Conservation (phyloP, 1,140 invertebrate species). For the Metaphire vulgaris region DNA sequence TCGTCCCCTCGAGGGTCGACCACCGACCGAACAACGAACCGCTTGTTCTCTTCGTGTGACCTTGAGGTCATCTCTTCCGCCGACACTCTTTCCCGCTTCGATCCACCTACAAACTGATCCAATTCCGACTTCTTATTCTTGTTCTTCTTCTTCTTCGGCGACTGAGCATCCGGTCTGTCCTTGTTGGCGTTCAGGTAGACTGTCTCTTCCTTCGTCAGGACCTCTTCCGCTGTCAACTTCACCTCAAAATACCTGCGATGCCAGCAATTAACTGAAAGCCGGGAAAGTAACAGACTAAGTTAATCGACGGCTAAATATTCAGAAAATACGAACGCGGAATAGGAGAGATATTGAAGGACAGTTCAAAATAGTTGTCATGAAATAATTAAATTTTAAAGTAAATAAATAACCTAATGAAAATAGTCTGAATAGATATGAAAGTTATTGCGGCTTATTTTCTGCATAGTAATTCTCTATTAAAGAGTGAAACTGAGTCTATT, state of each 20-base stretch:
- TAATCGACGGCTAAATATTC: too few species aligned
- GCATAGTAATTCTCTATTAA: too few species aligned
- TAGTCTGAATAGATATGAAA: too few species aligned
- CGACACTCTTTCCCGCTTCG: neutral
- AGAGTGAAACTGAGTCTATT: too few species aligned
- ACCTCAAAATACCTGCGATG: neutral
- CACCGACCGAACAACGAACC: constrained; percentile 24
- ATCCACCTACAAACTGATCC: neutral
- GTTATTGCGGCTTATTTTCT: too few species aligned
- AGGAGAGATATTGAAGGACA: too few species aligned
- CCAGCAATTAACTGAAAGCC: too few species aligned
- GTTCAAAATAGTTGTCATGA: too few species aligned
- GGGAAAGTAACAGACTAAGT: too few species aligned
- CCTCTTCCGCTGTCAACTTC: neutral
- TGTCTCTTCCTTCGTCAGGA: neutral
- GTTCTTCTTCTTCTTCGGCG: neutral
- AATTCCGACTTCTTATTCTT: neutral
- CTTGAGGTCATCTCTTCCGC: constrained; percentile 22
- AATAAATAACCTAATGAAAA: too few species aligned
- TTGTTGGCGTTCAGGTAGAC: neutral
- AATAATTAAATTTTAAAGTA: too few species aligned
- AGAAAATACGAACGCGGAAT: too few species aligned
- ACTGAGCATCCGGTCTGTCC: neutral
- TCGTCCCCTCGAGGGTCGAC: constrained; percentile 26
- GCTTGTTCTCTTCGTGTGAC: constrained; percentile 20